A percentile compares a stretch with the other conserved stretches of the same genome.
phyloP scores from a whole-genome alignment of 2,797 vertebrate genomes.

The Chloroceryle inda region DNA sequence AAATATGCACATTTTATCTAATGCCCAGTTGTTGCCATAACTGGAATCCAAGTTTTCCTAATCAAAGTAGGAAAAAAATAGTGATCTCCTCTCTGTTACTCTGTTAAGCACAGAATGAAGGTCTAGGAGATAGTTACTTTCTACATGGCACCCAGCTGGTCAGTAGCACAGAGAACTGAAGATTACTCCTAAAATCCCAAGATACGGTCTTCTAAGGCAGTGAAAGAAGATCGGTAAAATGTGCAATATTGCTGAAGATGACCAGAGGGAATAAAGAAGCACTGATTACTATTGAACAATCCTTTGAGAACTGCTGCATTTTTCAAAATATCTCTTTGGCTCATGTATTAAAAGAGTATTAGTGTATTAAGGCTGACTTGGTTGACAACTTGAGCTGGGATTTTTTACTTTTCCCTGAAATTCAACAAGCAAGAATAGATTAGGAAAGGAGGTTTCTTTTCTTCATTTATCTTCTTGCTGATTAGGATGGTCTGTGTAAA shows the following conservation, averaged over 20 bases:
- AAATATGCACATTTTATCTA: background rate
- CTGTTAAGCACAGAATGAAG: background rate
- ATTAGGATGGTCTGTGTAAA: background rate
- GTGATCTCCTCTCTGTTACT: background rate
- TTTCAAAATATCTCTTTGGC: background rate
- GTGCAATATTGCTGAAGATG: background rate
- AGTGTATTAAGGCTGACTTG: rapidly evolving
- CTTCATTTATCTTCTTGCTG: background rate
- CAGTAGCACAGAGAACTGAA: rapidly evolving
- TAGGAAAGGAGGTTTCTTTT: background rate
- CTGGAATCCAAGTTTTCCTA: background rate
- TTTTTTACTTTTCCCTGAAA: background rate
- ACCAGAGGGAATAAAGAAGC: background rate
- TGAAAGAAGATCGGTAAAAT: background rate
- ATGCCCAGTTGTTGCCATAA: background rate
- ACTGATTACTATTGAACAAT: background rate
- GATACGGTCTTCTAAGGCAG: background rate
- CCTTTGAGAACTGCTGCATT: background rate
- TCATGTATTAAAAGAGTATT: background rate
- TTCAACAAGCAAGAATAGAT: background rate
- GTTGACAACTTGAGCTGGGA: background rate
- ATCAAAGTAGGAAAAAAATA: background rate
- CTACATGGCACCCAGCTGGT: background rate
- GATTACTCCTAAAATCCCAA: background rate
- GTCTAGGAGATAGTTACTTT: background rate